Conservation (phyloP, 2,888 invertebrate genomes). For the Idaea aversata region DNA sequence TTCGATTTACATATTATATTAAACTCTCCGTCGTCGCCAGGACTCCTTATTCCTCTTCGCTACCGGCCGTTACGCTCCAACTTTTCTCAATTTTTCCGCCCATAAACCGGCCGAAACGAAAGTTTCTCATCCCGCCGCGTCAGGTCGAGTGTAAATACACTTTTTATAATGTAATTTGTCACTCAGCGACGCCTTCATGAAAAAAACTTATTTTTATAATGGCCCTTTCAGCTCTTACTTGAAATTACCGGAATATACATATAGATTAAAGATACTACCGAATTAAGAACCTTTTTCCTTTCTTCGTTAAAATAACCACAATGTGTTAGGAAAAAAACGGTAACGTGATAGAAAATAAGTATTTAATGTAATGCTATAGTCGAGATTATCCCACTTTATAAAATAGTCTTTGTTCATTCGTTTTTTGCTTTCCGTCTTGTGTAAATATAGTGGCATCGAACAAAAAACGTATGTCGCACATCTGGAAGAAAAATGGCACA, state of each 20-base stretch:
- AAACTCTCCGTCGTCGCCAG: conserved; percentile 65
- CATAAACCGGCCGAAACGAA: conserved; percentile 77
- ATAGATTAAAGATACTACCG: not conserved
- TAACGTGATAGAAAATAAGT: not conserved
- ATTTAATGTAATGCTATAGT: not conserved
- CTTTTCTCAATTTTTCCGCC: conserved; percentile 80
- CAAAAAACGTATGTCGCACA: conserved; percentile 24
- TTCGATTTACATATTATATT: conserved; percentile 81
- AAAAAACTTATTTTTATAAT: conserved; percentile 66
- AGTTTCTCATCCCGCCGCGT: conserved; percentile 71
- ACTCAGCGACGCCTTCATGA: conserved; percentile 59
- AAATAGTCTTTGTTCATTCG: no score
- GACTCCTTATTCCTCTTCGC: conserved; percentile 62
- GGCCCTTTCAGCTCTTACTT: conserved; percentile 30
- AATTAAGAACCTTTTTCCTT: not conserved
- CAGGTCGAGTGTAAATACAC: conserved; percentile 78
- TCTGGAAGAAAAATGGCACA: no score
- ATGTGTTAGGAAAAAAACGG: no score
- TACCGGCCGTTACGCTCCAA: conserved; percentile 78
- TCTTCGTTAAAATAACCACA: not conserved
- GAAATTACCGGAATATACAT: conserved; percentile 9
- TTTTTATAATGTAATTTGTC: conserved; percentile 78
- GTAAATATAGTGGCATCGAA: conserved; percentile 5
- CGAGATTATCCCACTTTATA: no score
- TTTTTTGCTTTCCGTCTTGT: not conserved